Evolutionary conservation across 1,140 invertebrate genomes (phyloP), one percentile per base, ranked within the genome.

Genomic region (Drosophila ogumai): DNA sequence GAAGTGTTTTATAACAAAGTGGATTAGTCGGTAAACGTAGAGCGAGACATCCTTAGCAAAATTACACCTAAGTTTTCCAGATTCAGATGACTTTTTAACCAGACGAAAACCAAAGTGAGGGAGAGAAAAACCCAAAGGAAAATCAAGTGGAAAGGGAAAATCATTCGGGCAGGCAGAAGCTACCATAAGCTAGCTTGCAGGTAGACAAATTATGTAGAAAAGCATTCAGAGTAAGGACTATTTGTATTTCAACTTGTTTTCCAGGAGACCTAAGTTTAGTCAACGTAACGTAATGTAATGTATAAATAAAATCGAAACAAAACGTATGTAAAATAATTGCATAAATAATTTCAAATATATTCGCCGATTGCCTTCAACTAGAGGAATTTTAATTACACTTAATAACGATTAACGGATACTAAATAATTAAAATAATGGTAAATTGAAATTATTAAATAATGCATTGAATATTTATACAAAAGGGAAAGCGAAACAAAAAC

Each of bases 341-440:
- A 91, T 91, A 88, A 91, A 91, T 91, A 88, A 91, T 91, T 91
- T 91, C 81, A 88, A 91, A 91, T 91, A 91, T 90, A 92, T 92
- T 92, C 91, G 91, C 91, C 91, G 91, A 92, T 92, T 92, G 91
- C 91, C 91, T 92, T 92, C 91, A 92, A 92, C 85, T 92, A 92
- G 91, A 92, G 91, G 91, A 92, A 92, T 92, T 92, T 92, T 91
- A 88, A 91, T 91, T 86, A 87, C 75, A 90, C 82, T 85, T 88
- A 81, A 82, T 87, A 86, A 86, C 69, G 61, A 84, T 80, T 69
- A 88, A 78, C 63, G 66, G 79, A 87, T 64, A 75, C 68, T 56
- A 80, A 65, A 75, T 65, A 75, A 40, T 49, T 56, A 78, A 28
- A 71, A 72, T 78, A 78, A 68, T 52, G 50, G 41, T 55, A 72